phyloP scores from a whole-genome alignment of 2,797 vertebrate species.

The Lepus townsendii region DNA sequence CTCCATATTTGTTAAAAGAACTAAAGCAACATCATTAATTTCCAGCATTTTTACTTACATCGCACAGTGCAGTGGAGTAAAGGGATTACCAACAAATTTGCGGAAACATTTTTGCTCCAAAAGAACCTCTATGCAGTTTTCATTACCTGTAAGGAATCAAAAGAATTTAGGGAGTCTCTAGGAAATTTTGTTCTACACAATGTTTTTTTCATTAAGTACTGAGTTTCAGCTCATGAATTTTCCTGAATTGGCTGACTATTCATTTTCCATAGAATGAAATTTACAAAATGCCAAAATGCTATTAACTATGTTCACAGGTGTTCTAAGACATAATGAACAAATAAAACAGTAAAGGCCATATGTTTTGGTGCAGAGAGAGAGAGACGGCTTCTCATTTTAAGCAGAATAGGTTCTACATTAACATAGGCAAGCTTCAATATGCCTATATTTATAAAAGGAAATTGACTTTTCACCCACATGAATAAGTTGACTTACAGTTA shows the following conservation, averaged over 20 bases:
- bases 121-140: conserved; percentile 97
- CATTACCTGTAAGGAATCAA: conserved; percentile 92
- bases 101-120: conserved; percentile 96
- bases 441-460: background rate
- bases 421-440: background rate
- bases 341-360: conserved; percentile 55
- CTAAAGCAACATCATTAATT: background rate
- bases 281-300: conserved; percentile 59
- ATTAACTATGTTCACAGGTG: conserved; percentile 62
- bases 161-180: conserved; percentile 61
- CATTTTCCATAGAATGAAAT: conserved; percentile 43
- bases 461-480: background rate
- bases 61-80: conserved; percentile 98
- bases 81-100: conserved; percentile 94
- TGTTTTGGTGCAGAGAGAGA: background rate
- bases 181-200: conserved; percentile 30
- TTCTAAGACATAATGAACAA: conserved; percentile 51
- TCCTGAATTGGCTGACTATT: conserved; percentile 39
- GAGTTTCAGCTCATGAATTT: conserved; percentile 52
- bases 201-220: conserved; percentile 38
- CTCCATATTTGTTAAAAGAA: background rate
- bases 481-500: conserved; percentile 17
- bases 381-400: background rate
- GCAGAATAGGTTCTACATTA: background rate
- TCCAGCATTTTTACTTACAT: conserved; percentile 91